Evolutionary conservation across 2,888 invertebrate species (phyloP), one percentile per base, ranked within the genome.

Genomic region (Tryphoninae sp.): DNA sequence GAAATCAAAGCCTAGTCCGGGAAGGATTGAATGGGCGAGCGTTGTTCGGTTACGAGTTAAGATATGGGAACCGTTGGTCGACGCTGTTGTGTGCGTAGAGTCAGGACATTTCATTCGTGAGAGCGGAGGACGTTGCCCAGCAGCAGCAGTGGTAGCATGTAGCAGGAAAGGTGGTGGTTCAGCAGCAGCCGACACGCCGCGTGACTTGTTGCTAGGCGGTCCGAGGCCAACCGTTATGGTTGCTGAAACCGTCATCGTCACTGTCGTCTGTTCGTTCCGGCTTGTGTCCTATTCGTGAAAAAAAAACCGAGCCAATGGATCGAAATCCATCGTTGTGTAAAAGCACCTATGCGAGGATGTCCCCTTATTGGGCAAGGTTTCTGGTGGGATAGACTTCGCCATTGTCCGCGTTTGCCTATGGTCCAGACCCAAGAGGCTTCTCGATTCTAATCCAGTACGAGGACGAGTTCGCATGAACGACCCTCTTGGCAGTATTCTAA

Each of bases 131-230:
- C 83, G 84, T 84, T 81, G 81, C 71, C 84, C 84, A 83, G 81
- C 64, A 75, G 42, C 51, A 69, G 64, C 40, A 69, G 68, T 68
- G 61, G 55, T 22, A 55, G 55, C 55, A 45, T 75, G 59, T 33
- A 68, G 72, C 72, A 45, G 59, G 23, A n/a, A 40, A 62, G 45
- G 22, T 45, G 61, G 26, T 58, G 68, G 69, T 77, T 68, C 55
- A 72, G 51, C 65, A 40, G 65, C 71, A 65, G 72, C 72, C 19
- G 19, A 16, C 42, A 33, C 53, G 75, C 82, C 62, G 67, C 76
- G 76, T 77, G 80, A 88, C 86, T 86, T 87, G 89, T 88, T 88
- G 87, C 89, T 88, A 89, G 84, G 88, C 88, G 78, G 84, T 84
- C 78, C 84, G 86, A 86, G 86, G 82, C 86, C 84, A 83, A 86